Evolutionary conservation across 1,140 invertebrate species (phyloP).

Genomic region (Ostrea edulis): DNA sequence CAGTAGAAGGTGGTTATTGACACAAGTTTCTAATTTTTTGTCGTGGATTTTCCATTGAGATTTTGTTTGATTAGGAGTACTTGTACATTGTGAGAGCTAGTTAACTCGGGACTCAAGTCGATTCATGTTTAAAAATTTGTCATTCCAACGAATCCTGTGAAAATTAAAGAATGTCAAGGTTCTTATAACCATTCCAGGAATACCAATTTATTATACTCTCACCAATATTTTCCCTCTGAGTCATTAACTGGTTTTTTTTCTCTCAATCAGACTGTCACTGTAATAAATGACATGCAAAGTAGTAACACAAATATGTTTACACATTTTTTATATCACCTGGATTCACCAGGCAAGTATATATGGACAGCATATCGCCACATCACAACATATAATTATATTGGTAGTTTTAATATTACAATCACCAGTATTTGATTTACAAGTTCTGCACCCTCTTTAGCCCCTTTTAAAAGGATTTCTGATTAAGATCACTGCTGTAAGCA

Average conservation of each 20-base stretch:
- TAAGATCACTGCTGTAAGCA: background rate
- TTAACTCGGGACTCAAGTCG: conserved; percentile 8
- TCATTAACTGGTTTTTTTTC: conserved; percentile 22
- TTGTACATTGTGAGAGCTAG: conserved; percentile 1
- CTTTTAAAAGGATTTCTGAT: background rate
- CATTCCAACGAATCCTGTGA: background rate
- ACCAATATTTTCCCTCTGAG: conserved; percentile 32
- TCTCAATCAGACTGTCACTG: conserved; percentile 7
- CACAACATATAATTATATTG: background rate
- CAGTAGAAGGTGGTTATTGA: conserved; percentile 23
- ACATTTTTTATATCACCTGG: background rate
- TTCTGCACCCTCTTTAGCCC: background rate
- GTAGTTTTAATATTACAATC: background rate
- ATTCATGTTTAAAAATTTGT: conserved; percentile 24
- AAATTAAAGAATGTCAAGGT: conserved; percentile 29
- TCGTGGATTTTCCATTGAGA: conserved; percentile 5
- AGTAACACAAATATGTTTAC: conserved; percentile 32
- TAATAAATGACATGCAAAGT: conserved; percentile 36
- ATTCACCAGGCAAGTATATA: conserved; percentile 28
- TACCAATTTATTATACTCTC: conserved; percentile 19
- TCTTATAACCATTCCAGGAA: conserved; percentile 16
- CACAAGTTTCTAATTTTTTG: background rate
- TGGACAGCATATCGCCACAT: background rate
- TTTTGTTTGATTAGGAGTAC: conserved; percentile 9
- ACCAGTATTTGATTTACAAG: background rate